A percentile compares a stretch with the other conserved stretches of the same genome.
These are phyloP conservation scores for Nothoprocta pentlandii DNA, from an alignment of 2,113 vertebrate species.

Conservation along the genomic window DNA sequence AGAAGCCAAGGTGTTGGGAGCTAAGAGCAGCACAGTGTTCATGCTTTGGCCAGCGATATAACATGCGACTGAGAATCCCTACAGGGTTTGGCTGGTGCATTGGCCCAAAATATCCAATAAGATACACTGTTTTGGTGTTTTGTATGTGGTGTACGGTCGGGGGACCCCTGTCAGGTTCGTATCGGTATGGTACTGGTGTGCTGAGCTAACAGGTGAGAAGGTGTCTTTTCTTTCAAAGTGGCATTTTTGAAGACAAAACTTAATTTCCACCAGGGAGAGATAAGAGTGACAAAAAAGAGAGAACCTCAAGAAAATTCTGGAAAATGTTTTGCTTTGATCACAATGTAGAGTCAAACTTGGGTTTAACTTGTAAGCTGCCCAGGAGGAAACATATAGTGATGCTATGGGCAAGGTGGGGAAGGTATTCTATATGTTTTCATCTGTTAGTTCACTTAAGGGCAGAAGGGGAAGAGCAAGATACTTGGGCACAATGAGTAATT, in stretches of 20 bases:
- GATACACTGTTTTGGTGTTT: rapidly evolving
- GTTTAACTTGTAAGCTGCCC: background rate
- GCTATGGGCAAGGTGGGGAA: background rate
- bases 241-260: background rate
- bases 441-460: background rate
- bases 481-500: background rate
- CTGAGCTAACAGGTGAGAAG: no score
- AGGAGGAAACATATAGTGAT: rapidly evolving
- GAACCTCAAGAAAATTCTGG: background rate
- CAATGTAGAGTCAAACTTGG: background rate
- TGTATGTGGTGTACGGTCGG: rapidly evolving
- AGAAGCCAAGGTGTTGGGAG: background rate
- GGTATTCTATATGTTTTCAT: rapidly evolving
- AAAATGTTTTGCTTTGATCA: background rate
- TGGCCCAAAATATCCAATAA: no score
- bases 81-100: background rate
- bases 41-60: rapidly evolving
- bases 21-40: background rate
- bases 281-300: background rate
- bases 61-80: rapidly evolving
- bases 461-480: background rate
- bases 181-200: rapidly evolving
- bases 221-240: background rate
- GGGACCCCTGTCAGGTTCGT: background rate
- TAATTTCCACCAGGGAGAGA: background rate